Evolutionary conservation across 2,888 invertebrate genomes (phyloP), one percentile per base, ranked within the genome.

Genomic region (Euspilapteryx auroguttella): DNA sequence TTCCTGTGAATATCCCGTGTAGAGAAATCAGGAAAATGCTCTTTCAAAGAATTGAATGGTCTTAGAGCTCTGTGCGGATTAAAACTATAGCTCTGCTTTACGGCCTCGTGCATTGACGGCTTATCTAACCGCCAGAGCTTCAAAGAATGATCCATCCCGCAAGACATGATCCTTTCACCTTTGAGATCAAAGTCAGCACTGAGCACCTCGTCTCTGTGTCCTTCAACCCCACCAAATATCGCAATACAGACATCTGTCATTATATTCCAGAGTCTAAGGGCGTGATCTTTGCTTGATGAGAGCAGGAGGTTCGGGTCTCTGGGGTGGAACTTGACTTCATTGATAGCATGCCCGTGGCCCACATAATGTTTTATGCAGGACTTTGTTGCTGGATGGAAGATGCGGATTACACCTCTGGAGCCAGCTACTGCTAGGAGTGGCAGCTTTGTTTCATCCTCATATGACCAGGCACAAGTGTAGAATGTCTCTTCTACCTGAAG

Each of bases 131-230:
- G 79, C 98, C 98, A 98, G 7, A 98, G 73, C 57, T 96, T 96
- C 4, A 98, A 66, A 0, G 95, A 95, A 56, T 99, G 98, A 54
- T 99, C 99, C 96, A 99, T 98, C 0, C 97, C 96, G 50, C 96
- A 95, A 0, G 97, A 96, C 79, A 96, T 92, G 25, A 99, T 91
- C 24, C 89, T 80, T 37, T 87, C 23, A 85, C 97, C 44, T 82
- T 81, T 54, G 82, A 79, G 63, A 89, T 92, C 68, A 87, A 95
- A 66, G 87, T 94, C 34, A 83, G 79, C 31, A 89, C 96, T 73
- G 0, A 73, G 37, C 0, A 73, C 73, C 39, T 73, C 80, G 88
- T 96, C 78, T 89, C 96, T 80, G 50, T 98, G 97, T 0, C 97
- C 98, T 62, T 97, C 97, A 0, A 96, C 95, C 0, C 97, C 97